Percentiles rank a stretch among this genome's conserved stretches.
Conservation (phyloP, 1,140 invertebrate species). For the Monomorium pharaonis region DNA sequence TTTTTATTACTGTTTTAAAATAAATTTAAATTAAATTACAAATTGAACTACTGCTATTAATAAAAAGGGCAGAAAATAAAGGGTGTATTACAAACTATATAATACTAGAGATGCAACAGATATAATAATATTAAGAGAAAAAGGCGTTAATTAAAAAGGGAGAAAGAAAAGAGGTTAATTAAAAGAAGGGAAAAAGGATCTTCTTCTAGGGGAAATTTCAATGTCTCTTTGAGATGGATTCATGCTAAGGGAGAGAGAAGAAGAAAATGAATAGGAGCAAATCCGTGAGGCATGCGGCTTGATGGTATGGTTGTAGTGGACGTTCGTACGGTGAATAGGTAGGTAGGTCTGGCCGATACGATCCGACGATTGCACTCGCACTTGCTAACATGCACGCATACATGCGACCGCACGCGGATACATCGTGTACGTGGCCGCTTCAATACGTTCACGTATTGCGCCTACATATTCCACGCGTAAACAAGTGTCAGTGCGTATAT, state of each 20-base stretch:
- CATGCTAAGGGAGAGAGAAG: neutral
- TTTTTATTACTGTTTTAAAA: neutral
- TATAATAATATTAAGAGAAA: no score
- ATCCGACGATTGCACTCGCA: constrained; percentile 17
- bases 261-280: constrained; percentile 58
- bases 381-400: neutral
- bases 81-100: neutral
- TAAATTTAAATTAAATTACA: neutral
- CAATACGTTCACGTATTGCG: neutral
- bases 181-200: neutral
- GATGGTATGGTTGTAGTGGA: constrained; percentile 48
- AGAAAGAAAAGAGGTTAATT: neutral
- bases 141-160: neutral
- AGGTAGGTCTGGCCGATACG: constrained; percentile 62
- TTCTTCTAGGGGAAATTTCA: neutral
- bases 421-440: neutral
- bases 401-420: neutral
- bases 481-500: neutral
- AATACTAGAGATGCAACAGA: no score
- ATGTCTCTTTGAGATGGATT: neutral
- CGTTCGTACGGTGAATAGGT: constrained; percentile 72
- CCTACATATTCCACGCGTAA: neutral
- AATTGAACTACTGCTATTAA: neutral
- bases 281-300: constrained; percentile 72
- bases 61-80: neutral